Percentiles rank a stretch among this genome's conserved stretches.
phyloP scores from a whole-genome alignment of 1,140 invertebrate genomes.

The Cataglyphis hispanica region DNA sequence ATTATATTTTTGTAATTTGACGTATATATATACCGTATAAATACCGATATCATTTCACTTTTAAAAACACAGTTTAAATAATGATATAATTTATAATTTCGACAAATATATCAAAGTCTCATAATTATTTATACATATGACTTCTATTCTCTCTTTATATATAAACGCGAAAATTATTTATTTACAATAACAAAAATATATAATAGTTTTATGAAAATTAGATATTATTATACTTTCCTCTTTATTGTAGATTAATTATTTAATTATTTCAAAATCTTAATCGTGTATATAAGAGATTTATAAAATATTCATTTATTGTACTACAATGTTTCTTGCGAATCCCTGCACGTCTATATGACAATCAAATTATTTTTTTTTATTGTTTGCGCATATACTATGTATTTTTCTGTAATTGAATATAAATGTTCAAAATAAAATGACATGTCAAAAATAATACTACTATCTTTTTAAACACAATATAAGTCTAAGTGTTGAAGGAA shows the following conservation, averaged over 20 bases:
- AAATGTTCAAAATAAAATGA: slow-evolving; percentile 70
- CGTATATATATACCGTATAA: background rate
- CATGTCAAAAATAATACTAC: slow-evolving; percentile 1
- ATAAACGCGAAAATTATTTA: background rate
- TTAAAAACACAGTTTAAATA: background rate
- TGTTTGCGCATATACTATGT: slow-evolving; percentile 48
- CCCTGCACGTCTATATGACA: slow-evolving; percentile 65
- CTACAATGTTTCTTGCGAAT: background rate
- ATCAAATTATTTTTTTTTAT: slow-evolving; percentile 76
- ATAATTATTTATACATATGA: slow-evolving; percentile 2
- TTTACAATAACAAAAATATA: slow-evolving; percentile 1
- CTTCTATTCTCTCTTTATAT: background rate
- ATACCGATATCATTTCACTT: background rate
- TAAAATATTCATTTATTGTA: background rate
- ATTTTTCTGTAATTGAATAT: slow-evolving; percentile 61
- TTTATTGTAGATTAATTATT: background rate
- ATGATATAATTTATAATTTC: background rate
- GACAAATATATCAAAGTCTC: background rate
- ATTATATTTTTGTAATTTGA: slow-evolving; percentile 22
- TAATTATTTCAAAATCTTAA: slow-evolving; percentile 5
- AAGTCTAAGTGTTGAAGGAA: too few relatives aligned
- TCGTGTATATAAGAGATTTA: background rate
- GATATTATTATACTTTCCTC: background rate
- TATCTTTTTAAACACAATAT: background rate
- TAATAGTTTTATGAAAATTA: background rate